A percentile compares a stretch with the other conserved stretches of the same genome.
Evolutionary conservation across 2,888 invertebrate species (phyloP).

Genomic region (Atrina japonica): DNA sequence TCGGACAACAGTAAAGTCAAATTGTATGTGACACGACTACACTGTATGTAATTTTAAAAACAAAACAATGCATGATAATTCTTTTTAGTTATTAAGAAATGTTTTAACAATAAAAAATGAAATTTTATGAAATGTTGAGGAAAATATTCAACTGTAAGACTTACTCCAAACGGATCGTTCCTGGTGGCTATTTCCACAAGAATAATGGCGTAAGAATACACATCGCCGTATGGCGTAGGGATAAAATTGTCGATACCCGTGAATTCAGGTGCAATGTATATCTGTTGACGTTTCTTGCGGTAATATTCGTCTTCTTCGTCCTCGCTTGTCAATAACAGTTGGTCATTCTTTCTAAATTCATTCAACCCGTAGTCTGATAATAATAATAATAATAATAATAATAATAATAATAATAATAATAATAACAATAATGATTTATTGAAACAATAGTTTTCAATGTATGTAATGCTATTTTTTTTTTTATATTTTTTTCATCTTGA

Average conservation of each 20-base stretch:
- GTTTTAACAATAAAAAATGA: too few species aligned
- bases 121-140: too few species aligned
- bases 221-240: conserved; percentile 58
- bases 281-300: conserved; percentile 45
- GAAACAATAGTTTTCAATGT: too few species aligned
- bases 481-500: too few species aligned
- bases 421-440: too few species aligned
- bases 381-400: too few species aligned
- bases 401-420: too few species aligned
- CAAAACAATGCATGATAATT: background rate
- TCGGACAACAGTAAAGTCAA: too few species aligned
- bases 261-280: conserved; percentile 72
- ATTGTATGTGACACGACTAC: too few species aligned
- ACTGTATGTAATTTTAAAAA: background rate
- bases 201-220: conserved; percentile 73
- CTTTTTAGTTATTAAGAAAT: background rate
- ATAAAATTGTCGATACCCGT: background rate
- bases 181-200: conserved; percentile 73
- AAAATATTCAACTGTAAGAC: too few species aligned
- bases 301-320: conserved; percentile 46
- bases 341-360: conserved; percentile 51
- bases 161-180: conserved; percentile 71
- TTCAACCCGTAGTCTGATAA: conserved; percentile 58
- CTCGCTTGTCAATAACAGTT: conserved; percentile 31
- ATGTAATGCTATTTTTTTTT: too few species aligned